phyloP scores from a whole-genome alignment of 2,888 invertebrate species.

The Amphipyra tragopoginis region DNA sequence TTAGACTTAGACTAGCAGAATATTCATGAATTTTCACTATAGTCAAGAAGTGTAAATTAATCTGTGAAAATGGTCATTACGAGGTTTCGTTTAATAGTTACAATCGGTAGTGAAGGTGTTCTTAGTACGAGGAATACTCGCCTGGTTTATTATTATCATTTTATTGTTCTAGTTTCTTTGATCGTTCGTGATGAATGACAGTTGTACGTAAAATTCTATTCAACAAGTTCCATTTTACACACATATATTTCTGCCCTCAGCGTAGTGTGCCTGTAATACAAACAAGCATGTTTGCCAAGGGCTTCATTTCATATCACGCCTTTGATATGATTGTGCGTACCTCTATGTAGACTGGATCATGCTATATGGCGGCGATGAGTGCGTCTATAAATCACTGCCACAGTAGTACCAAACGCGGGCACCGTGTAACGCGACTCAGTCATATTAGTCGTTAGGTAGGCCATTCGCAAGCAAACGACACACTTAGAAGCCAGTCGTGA shows the following conservation, averaged over 20 bases:
- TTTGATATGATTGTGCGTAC: conserved; percentile 11
- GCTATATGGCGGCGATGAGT: conserved; percentile 24
- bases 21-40: conserved; percentile 47
- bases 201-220: not conserved
- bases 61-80: conserved; percentile 33
- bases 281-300: conserved; percentile 4
- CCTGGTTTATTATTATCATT: conserved; percentile 18
- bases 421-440: conserved; percentile 39
- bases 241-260: not conserved
- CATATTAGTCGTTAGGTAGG: conserved; percentile 58
- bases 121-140: conserved; percentile 13
- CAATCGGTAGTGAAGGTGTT: conserved; percentile 29
- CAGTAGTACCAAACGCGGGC: conserved; percentile 26
- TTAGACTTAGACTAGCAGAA: conserved; percentile 34
- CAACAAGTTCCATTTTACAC: not conserved
- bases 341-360: conserved; percentile 9
- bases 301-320: conserved; percentile 18
- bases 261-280: not conserved
- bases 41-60: conserved; percentile 31
- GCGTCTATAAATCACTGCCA: conserved; percentile 44
- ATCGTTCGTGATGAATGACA: not conserved
- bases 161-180: conserved; percentile 2
- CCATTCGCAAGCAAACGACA: conserved; percentile 63
- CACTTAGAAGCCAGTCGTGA: conserved; percentile 66
- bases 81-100: conserved; percentile 1